Evolutionary conservation across 2,888 invertebrate genomes (phyloP).

Genomic region (Nomada hirtipes): DNA sequence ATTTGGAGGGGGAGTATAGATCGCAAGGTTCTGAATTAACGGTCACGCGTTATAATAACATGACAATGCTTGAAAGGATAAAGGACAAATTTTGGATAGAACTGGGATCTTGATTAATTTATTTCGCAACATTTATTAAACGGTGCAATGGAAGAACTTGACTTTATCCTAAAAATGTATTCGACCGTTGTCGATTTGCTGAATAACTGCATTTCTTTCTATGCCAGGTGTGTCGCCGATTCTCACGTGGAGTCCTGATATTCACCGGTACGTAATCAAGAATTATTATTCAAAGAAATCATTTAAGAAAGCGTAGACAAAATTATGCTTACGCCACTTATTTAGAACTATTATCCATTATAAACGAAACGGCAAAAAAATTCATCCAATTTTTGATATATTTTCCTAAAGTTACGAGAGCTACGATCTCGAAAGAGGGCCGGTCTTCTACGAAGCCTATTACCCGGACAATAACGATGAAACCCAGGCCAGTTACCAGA

Average conservation of each 20-base stretch:
- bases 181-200: background rate
- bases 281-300: no score
- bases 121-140: background rate
- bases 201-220: background rate
- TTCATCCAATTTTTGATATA: background rate
- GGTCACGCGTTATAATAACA: no score
- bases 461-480: slow-evolving; percentile 72
- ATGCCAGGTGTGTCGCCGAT: slow-evolving; percentile 35
- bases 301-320: no score
- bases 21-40: no score
- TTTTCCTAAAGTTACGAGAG: slow-evolving; percentile 63
- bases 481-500: slow-evolving; percentile 21
- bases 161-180: background rate
- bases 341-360: no score
- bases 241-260: slow-evolving; percentile 44
- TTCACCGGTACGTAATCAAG: slow-evolving; percentile 46
- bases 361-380: no score
- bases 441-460: slow-evolving; percentile 79
- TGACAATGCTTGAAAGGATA: background rate
- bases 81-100: background rate
- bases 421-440: slow-evolving; percentile 74
- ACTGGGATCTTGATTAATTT: no score
- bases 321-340: no score
- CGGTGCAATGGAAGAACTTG: background rate
- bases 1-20: background rate